Percentiles rank a stretch among this genome's conserved stretches.
These are phyloP conservation scores for Callopanchax toddi DNA, from an alignment of 2,113 vertebrate species.

Conservation along the genomic window DNA sequence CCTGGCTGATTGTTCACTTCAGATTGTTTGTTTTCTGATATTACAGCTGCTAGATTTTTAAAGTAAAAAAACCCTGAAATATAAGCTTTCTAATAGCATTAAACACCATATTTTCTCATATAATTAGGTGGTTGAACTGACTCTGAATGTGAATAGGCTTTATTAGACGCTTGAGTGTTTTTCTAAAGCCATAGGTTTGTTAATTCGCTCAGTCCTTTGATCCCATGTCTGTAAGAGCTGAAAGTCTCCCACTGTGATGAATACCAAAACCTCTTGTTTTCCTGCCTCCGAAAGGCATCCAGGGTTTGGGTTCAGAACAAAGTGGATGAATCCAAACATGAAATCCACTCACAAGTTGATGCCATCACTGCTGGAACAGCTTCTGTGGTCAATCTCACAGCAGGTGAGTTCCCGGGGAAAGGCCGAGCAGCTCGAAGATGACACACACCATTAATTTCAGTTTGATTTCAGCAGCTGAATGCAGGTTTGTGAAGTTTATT, in stretches of 20 bases:
- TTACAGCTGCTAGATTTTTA: conserved; percentile 17
- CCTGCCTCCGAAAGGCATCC: conserved; percentile 84
- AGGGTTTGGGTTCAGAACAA: conserved; percentile 99
- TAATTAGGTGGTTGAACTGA: conserved; percentile 33
- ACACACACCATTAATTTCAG: neutral
- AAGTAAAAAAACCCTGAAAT: conserved; percentile 16
- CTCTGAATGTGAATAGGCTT: conserved; percentile 37
- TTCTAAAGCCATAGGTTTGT: conserved; percentile 53
- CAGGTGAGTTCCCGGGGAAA: conserved; percentile 82
- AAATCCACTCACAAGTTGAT: conserved; percentile 99
- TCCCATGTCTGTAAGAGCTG: conserved; percentile 43
- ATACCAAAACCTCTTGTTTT: conserved; percentile 51
- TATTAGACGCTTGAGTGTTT: conserved; percentile 51
- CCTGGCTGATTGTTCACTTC: neutral
- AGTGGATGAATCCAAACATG: conserved; percentile 98
- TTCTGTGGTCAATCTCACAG: conserved; percentile 98
- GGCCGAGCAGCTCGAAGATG: conserved; percentile 2
- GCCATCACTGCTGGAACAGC: conserved; percentile 98
- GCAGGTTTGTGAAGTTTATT: neutral
- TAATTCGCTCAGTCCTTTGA: conserved; percentile 50
- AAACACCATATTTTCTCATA: conserved; percentile 37
- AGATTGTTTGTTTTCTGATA: conserved; percentile 16
- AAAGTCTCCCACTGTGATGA: conserved; percentile 61
- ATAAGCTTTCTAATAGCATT: conserved; percentile 10
- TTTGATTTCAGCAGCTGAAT: conserved; percentile 8